Base-by-base conservation (phyloP, 2,113 vertebrate species). In the Hippocampus comes region DNA sequence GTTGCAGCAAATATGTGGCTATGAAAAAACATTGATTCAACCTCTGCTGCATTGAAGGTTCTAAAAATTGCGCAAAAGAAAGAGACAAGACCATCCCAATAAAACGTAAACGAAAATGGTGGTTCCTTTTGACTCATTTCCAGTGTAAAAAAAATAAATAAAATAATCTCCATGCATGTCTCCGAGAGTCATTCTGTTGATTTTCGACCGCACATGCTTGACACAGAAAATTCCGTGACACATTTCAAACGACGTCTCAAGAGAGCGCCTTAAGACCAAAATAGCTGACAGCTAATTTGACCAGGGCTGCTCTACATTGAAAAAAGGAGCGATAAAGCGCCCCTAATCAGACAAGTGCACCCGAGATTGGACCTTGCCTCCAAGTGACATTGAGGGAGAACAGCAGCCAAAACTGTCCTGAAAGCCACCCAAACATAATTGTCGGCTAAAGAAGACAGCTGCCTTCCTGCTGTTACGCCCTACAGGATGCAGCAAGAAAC, bases 151-250 rank as follows among this genome's bases (percentile, higher is more conserved):
- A 51, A 51, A 20, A 18, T 17, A 49, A 53, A 6, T 11, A 11
- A 11, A 46, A 49, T 5, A 67, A 48, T 17, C 10, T 12, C 4
- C 21, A 57, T 65, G 57, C 23, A 73, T 14, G 48, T n/a, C 18
- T 14, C 20, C 14, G 56, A 34, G 65, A 30, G 27, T 17, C 25
- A 60, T 60, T 59, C 48, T 72, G 70, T 68, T 80, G 81, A 38
- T 78, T 72, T 43, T 68, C 63, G 70, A 63, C 73, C 30, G 30
- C 49, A 60, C 71, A 80, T 18, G 51, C 80, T 41, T 77, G 87
- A 88, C 90, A 91, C 87, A 89, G 85, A 87, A 86, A 85, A 73
- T 67, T 73, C 75, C 4, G 70, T 85, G 90, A 89, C 88, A 87
- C 67, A 85, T 78, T 87, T 90, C 41, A 59, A 72, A 55, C 76